These are phyloP conservation scores for Bombus haemorrhoidalis DNA, from an alignment of 1,140 invertebrate genomes.

Conservation along the genomic window DNA sequence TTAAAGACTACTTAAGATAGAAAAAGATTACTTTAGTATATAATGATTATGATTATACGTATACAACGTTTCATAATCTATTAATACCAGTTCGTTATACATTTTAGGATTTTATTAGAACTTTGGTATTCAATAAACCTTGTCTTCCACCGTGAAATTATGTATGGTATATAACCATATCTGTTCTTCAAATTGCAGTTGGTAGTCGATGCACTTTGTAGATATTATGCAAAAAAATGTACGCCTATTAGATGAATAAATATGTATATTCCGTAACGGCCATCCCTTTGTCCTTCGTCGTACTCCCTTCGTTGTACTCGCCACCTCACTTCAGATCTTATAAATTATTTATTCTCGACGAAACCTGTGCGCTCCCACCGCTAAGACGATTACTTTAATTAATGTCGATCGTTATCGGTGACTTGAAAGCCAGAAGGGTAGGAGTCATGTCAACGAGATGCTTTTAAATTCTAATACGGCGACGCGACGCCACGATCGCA, in stretches of 20 bases:
- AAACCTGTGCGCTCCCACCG: slow-evolving; percentile 50
- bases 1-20: no score
- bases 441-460: slow-evolving; percentile 39
- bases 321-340: slow-evolving; percentile 52
- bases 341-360: slow-evolving; percentile 70
- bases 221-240: slow-evolving; percentile 72
- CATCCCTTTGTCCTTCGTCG: slow-evolving; percentile 42
- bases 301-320: slow-evolving; percentile 27
- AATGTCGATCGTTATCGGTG: slow-evolving; percentile 56
- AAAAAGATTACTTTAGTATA: no score
- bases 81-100: not conserved
- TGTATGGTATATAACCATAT: not conserved
- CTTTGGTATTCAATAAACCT: no score
- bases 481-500: not conserved
- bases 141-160: not conserved
- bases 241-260: slow-evolving; percentile 68
- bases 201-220: not conserved
- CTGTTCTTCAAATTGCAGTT: not conserved
- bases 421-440: slow-evolving; percentile 40
- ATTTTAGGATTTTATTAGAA: not conserved
- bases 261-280: slow-evolving; percentile 68
- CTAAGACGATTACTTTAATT: slow-evolving; percentile 64
- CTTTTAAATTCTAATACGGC: slow-evolving; percentile 47
- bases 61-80: not conserved
- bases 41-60: not conserved